Evolutionary conservation across 1,140 invertebrate species (phyloP), one percentile per base, ranked within the genome.

Genomic region (Drosophila sturtevanti): DNA sequence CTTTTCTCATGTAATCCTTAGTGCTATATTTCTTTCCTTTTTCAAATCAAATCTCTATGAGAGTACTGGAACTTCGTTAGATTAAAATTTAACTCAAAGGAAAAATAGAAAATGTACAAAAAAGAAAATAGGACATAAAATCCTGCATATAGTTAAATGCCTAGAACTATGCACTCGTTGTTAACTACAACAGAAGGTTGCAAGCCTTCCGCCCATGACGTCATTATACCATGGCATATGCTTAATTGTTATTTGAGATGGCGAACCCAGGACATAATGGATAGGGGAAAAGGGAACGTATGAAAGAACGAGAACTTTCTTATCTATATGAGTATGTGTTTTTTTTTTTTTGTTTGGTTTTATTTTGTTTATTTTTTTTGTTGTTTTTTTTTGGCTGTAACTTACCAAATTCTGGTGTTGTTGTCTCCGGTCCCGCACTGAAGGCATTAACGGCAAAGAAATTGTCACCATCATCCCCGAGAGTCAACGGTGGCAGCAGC

Each of bases 401-500:
- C 90, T 91, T 81, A 91, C 91, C 90, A 12, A 91, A 91, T 75
- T 90, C 86, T 37, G 90, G 87, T 58, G 90, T 91, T 66, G 91
- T 91, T 60, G 90, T 91, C 78, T 91, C 91, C 58, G 87, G 90
- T 60, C 84, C 89, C 65, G 90, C 85, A 63, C 90, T 90, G 58
- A 90, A 90, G 61, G 77, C 75, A 81, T 90, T 91, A 63, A 91
- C 79, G 63, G 75, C 77, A 78, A 91, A 91, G 77, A 91, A 91
- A 73, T 91, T 85, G 68, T 91, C 90, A 38, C 90, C 89, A 65
- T 91, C 90, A 75, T 91, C 90, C 69, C 77, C 76, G 24, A 79
- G 65, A 52, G 73, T 78, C 52, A 79, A 41, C 6, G 75, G 66
- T 52, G 84, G 78, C 79, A 91, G 69, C 61, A 89, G 65, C 18